phyloP scores from a whole-genome alignment of 1,140 invertebrate species.

The Riptortus pedestris region DNA sequence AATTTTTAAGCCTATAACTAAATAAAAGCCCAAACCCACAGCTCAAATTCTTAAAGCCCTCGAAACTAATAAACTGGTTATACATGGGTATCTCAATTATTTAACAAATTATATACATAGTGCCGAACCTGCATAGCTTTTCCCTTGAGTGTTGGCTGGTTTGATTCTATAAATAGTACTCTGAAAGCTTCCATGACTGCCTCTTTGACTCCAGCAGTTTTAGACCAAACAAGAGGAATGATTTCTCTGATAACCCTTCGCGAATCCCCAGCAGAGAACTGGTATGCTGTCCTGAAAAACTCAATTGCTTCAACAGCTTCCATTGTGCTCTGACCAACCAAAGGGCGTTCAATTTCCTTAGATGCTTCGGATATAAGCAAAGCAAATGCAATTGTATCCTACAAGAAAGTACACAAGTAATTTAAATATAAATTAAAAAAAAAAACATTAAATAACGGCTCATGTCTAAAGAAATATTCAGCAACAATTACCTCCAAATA shows the following conservation, averaged over 20 bases:
- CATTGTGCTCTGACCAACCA: slow-evolving; percentile 38
- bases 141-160: slow-evolving; percentile 19
- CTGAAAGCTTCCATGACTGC: slow-evolving; percentile 53
- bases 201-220: slow-evolving; percentile 49
- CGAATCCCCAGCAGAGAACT: slow-evolving; percentile 63
- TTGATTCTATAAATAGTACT: slow-evolving; percentile 45
- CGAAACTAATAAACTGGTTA: too few species aligned
- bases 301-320: slow-evolving; percentile 76
- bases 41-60: too few species aligned
- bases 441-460: not conserved
- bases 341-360: slow-evolving; percentile 25
- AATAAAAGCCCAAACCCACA: too few species aligned
- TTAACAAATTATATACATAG: too few species aligned
- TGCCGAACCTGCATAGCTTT: slow-evolving; percentile 27
- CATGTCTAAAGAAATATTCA: not conserved
- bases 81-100: too few species aligned
- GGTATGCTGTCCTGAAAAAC: slow-evolving; percentile 68
- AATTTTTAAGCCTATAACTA: too few species aligned
- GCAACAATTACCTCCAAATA: slow-evolving; percentile 20
- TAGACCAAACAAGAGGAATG: slow-evolving; percentile 62
- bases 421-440: not conserved
- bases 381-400: slow-evolving; percentile 30
- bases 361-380: slow-evolving; percentile 26
- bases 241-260: slow-evolving; percentile 61
- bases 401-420: slow-evolving; percentile 10